Conservation (phyloP, 2,797 vertebrate species). For the Caiman crocodilus region DNA sequence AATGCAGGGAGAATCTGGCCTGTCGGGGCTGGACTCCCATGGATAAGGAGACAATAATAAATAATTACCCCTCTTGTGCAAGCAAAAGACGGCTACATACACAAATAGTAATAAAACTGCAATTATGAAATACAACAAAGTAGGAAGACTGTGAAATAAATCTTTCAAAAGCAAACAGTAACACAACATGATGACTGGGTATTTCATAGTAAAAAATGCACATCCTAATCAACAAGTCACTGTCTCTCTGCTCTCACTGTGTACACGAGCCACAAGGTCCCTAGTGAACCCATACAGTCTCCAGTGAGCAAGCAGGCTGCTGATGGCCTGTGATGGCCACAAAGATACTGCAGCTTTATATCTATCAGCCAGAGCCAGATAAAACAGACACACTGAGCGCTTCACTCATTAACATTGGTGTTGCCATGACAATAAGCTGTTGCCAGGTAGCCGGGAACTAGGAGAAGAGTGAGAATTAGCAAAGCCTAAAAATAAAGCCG, state of each 20-base stretch:
- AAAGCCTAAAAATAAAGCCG: conserved; percentile 87
- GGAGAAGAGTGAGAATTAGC: conserved; percentile 82
- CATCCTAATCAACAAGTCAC: not conserved
- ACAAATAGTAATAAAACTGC: not conserved
- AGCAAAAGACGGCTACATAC: not conserved
- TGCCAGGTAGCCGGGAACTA: conserved; percentile 84
- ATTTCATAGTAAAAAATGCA: not conserved
- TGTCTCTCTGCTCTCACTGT: not conserved
- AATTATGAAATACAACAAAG: not conserved
- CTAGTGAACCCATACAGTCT: not conserved
- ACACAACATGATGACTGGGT: accelerated
- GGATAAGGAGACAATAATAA: not conserved
- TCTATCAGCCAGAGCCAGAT: conserved; percentile 61
- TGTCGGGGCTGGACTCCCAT: accelerated
- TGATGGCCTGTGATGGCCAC: not conserved
- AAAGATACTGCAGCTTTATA: conserved; percentile 25
- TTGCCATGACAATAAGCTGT: conserved; percentile 85
- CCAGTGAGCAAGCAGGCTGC: not conserved
- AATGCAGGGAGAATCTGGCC: not conserved
- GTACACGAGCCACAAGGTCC: not conserved
- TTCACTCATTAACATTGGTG: conserved; percentile 72
- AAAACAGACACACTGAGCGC: conserved; percentile 64
- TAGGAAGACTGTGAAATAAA: not conserved
- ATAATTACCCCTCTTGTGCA: not conserved
- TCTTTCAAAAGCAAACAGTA: not conserved